Conservation (phyloP, 1,140 invertebrate species). For the Pseudomyrmex pallidus region DNA sequence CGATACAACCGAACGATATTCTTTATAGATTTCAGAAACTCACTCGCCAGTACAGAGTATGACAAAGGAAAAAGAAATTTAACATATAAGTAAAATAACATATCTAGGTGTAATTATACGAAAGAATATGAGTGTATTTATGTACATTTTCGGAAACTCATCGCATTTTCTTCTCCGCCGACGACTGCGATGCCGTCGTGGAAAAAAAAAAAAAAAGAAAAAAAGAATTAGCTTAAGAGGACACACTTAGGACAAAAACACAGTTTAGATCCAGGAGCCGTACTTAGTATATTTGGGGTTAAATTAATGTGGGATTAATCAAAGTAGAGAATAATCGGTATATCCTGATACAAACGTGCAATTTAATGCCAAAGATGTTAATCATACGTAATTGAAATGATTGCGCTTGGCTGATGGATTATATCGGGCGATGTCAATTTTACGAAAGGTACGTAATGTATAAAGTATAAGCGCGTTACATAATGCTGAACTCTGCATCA, state of each 20-base stretch:
- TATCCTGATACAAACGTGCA: constrained; percentile 30
- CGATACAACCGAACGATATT: constrained; percentile 58
- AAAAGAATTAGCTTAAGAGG: constrained; percentile 18
- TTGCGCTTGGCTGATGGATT: constrained; percentile 34
- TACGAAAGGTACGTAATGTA: constrained; percentile 27
- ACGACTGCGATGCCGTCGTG: constrained; percentile 52
- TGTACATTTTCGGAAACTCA: constrained; percentile 65
- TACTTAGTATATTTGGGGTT: constrained; percentile 41
- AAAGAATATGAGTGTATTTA: constrained; percentile 73
- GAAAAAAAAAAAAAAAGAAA: constrained; percentile 46
- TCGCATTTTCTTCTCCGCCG: constrained; percentile 51
- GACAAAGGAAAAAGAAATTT: constrained; percentile 49
- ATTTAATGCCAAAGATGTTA: constrained; percentile 42
- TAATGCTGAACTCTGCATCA: constrained; percentile 45
- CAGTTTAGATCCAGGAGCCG: not conserved
- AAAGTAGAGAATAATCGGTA: constrained; percentile 48
- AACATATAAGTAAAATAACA: constrained; percentile 65
- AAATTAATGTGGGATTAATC: constrained; percentile 42
- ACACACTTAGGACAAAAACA: constrained; percentile 10
- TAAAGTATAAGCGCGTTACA: constrained; percentile 42
- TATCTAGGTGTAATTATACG: constrained; percentile 66
- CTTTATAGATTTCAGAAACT: constrained; percentile 70
- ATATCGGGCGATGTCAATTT: constrained; percentile 21
- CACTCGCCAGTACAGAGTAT: constrained; percentile 72
- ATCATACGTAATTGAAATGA: constrained; percentile 20